These are phyloP conservation scores for Cardinalis cardinalis DNA, from an alignment of 2,113 vertebrate genomes.

Conservation along the genomic window DNA sequence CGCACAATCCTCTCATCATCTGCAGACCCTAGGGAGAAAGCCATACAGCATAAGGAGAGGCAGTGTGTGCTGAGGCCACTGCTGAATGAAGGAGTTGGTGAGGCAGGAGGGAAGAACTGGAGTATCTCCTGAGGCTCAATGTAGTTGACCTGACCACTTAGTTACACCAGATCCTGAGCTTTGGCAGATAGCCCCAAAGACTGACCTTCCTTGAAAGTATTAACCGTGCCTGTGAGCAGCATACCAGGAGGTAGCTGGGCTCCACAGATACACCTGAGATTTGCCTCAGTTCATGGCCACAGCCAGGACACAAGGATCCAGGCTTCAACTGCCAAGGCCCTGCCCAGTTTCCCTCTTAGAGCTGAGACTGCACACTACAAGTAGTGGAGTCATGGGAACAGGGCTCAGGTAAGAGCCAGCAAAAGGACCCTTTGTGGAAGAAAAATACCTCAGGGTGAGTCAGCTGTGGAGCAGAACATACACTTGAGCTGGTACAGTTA, in stretches of 20 bases:
- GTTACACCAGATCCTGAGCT: not conserved
- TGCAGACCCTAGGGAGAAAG: slow-evolving; percentile 75
- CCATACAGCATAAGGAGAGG: not conserved
- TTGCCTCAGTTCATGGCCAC: not conserved
- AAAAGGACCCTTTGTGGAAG: not conserved
- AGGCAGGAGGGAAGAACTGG: not conserved
- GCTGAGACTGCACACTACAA: not conserved
- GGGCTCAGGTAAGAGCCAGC: not conserved
- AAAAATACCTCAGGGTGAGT: not conserved
- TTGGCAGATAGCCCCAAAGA: not conserved
- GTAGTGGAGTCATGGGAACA: not conserved
- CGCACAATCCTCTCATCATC: slow-evolving; percentile 90
- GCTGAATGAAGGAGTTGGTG: not conserved
- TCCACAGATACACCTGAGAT: not conserved
- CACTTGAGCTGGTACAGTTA: not conserved
- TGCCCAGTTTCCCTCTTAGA: not conserved
- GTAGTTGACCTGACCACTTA: not conserved
- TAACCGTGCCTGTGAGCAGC: not conserved
- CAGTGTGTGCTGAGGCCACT: not conserved
- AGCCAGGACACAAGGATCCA: not conserved
- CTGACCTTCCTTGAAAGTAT: not conserved
- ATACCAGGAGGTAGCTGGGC: not conserved
- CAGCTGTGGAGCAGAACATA: not conserved
- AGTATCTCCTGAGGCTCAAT: not conserved
- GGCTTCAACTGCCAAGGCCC: not conserved